Conservation (phyloP, 2,113 vertebrate genomes). For the Glareola pratincola region DNA sequence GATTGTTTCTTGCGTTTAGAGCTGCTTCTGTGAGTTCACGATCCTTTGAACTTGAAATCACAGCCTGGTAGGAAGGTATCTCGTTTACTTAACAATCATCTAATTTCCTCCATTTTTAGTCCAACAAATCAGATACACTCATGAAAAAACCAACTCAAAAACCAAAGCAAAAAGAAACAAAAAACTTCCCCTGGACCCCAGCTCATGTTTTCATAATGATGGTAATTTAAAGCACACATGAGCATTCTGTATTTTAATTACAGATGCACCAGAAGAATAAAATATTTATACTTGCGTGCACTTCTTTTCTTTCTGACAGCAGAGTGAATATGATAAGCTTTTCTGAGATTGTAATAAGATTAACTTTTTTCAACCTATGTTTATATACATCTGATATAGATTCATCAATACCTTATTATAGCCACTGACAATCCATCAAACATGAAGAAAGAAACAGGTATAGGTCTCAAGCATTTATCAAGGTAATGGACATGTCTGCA, state of each 20-base stretch:
- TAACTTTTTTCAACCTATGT: background rate
- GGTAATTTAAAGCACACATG: background rate
- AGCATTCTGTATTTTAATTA: background rate
- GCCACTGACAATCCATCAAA: background rate
- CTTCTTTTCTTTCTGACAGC: background rate
- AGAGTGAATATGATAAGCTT: background rate
- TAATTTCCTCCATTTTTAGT: background rate
- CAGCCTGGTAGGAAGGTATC: background rate
- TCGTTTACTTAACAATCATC: background rate
- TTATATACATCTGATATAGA: background rate
- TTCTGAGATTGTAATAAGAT: background rate
- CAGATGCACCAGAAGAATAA: background rate
- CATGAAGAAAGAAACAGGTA: background rate
- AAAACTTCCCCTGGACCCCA: background rate
- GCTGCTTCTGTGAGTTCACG: background rate
- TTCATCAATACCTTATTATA: background rate
- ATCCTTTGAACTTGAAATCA: background rate
- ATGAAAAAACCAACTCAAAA: background rate
- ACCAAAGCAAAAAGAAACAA: background rate
- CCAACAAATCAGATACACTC: background rate
- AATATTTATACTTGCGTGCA: background rate
- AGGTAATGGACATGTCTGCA: background rate
- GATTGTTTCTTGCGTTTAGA: background rate
- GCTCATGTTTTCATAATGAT: background rate
- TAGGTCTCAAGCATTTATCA: background rate